A percentile compares a stretch with the other conserved stretches of the same genome.
phyloP scores from a whole-genome alignment of 1,140 invertebrate species.

The Trachymyrmex cornetzi region DNA sequence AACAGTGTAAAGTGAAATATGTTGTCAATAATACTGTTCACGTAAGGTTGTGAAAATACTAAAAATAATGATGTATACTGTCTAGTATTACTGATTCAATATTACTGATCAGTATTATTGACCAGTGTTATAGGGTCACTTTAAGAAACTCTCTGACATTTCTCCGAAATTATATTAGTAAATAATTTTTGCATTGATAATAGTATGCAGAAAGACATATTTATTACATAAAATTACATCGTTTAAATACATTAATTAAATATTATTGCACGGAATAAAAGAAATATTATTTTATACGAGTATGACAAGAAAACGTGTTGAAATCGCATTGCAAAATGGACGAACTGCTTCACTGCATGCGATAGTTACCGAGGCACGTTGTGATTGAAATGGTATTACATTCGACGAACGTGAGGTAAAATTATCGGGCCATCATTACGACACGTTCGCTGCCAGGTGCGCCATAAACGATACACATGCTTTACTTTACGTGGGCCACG shows the following conservation, averaged over 20 bases:
- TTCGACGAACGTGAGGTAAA: slow-evolving; percentile 28
- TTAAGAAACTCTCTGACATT: neutral
- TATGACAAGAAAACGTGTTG: neutral
- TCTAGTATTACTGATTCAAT: too few species aligned
- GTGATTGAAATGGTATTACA: slow-evolving; percentile 2
- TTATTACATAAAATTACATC: neutral
- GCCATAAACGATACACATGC: slow-evolving; percentile 57
- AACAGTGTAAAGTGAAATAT: too few species aligned
- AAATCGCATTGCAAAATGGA: neutral
- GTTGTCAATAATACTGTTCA: too few species aligned
- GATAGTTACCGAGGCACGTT: neutral
- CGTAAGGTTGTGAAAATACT: too few species aligned
- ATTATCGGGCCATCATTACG: slow-evolving; percentile 57
- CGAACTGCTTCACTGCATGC: neutral
- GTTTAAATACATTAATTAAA: neutral
- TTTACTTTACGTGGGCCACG: slow-evolving; percentile 59
- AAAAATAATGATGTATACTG: too few species aligned
- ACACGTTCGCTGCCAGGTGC: slow-evolving; percentile 62
- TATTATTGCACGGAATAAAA: neutral
- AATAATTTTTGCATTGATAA: neutral
- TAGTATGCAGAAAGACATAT: neutral
- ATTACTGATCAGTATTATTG: too few species aligned
- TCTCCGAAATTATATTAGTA: neutral
- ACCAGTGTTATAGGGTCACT: too few species aligned
- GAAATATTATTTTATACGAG: neutral